A percentile compares a stretch with the other conserved stretches of the same genome.
These are phyloP conservation scores for Mesochorus sp. DNA, from an alignment of 2,888 invertebrate genomes.

Conservation along the genomic window DNA sequence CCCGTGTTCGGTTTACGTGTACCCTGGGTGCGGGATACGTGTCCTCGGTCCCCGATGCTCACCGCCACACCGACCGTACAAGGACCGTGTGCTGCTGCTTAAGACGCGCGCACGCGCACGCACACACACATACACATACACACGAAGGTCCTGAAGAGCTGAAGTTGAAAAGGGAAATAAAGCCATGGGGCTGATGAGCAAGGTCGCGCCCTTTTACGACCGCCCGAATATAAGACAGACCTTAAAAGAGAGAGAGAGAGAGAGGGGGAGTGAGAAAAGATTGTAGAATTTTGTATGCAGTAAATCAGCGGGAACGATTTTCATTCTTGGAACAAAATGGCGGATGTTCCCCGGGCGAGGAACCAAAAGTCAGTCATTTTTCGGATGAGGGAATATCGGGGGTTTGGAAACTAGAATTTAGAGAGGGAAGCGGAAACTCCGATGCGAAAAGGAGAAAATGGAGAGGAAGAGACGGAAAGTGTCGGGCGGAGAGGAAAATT, in stretches of 20 bases:
- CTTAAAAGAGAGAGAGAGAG: no score
- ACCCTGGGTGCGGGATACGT: constrained; percentile 76
- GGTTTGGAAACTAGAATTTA: constrained; percentile 13
- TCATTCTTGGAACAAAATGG: no score
- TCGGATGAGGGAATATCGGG: no score
- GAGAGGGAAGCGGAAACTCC: constrained; percentile 27
- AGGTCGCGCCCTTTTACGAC: no score
- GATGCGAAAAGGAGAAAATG: constrained; percentile 10
- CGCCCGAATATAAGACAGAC: constrained; percentile 1
- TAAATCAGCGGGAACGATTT: no score
- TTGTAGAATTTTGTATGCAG: no score
- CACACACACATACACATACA: not conserved
- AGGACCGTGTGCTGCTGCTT: constrained; percentile 14
- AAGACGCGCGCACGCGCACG: not conserved
- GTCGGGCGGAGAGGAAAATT: constrained; percentile 3
- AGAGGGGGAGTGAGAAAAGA: not conserved
- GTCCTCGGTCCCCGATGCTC: constrained; percentile 76
- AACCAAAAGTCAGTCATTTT: no score
- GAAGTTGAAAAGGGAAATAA: constrained; percentile 15
- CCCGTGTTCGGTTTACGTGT: constrained; percentile 70
- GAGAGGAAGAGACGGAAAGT: constrained; percentile 8
- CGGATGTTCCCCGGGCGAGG: no score
- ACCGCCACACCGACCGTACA: constrained; percentile 48
- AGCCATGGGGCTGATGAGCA: not conserved
- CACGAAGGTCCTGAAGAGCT: constrained; percentile 6